Percentiles rank a stretch among this genome's conserved stretches.
Conservation (phyloP, 2,797 vertebrate genomes). For the Pyrrhura leucotis region DNA sequence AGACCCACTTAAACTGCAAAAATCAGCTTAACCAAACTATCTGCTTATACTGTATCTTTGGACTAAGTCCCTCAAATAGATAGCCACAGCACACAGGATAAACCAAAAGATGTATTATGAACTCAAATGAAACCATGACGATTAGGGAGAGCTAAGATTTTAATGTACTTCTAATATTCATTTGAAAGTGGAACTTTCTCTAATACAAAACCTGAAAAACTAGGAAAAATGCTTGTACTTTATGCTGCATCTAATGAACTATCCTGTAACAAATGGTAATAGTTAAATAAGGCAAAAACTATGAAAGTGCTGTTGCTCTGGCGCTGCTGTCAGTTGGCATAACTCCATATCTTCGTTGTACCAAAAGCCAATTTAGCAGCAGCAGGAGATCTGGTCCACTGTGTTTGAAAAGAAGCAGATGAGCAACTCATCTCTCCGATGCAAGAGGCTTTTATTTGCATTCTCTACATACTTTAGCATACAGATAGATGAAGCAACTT, state of each 20-base stretch:
- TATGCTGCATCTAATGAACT: not conserved
- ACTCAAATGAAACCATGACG: conserved; percentile 1
- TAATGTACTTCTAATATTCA: conserved; percentile 40
- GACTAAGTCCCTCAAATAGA: conserved; percentile 23
- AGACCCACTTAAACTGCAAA: conserved; percentile 31
- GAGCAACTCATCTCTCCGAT: not conserved
- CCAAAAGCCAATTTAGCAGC: not conserved
- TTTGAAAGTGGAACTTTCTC: conserved; percentile 14
- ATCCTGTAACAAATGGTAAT: not conserved
- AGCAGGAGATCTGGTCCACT: not conserved
- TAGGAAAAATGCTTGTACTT: not conserved
- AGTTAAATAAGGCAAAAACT: conserved; percentile 9
- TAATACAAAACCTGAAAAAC: conserved; percentile 8
- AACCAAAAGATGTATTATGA: conserved; percentile 5
- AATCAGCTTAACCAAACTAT: conserved; percentile 59
- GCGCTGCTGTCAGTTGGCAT: not conserved
- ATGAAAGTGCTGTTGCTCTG: not conserved
- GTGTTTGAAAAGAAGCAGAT: not conserved
- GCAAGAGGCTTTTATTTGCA: not conserved
- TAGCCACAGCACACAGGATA: not conserved
- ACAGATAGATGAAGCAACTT: not conserved
- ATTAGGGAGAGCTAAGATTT: conserved; percentile 32
- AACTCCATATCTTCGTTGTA: not conserved
- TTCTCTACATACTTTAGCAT: not conserved
- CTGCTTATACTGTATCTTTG: conserved; percentile 15